Evolutionary conservation across 2,113 vertebrate species (phyloP).

Genomic region (Nestor notabilis): DNA sequence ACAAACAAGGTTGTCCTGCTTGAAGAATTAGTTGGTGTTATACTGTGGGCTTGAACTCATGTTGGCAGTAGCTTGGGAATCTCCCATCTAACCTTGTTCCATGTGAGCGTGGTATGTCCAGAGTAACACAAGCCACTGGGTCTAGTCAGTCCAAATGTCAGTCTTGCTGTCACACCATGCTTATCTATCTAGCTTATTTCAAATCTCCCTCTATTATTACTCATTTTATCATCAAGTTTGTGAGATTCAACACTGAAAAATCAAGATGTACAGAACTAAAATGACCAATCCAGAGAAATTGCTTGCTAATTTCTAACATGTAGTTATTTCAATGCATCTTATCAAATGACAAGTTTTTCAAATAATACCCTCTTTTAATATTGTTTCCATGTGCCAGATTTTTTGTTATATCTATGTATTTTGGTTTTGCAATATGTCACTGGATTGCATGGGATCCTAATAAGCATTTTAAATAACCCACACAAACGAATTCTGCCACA

Average conservation of each 20-base stretch:
- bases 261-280: neutral
- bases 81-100: neutral
- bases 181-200: neutral
- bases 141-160: fast-evolving
- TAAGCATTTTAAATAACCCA: neutral
- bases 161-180: neutral
- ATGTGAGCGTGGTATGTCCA: neutral
- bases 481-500: neutral
- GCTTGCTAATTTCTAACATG: neutral
- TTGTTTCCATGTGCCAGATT: neutral
- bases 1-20: neutral
- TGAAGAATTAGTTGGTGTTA: neutral
- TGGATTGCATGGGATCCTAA: neutral
- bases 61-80: neutral
- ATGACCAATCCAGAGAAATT: neutral
- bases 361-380: neutral
- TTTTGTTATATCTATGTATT: neutral
- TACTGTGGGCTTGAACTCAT: neutral
- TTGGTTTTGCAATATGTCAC: neutral
- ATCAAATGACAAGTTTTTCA: neutral
- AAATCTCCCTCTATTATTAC: neutral
- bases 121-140: neutral
- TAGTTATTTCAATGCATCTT: neutral
- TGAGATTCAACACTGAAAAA: neutral
- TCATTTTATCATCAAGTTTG: neutral